Evolutionary conservation across 2,113 vertebrate species (phyloP), one percentile per base, ranked within the genome.

Genomic region (Cavia aperea): DNA sequence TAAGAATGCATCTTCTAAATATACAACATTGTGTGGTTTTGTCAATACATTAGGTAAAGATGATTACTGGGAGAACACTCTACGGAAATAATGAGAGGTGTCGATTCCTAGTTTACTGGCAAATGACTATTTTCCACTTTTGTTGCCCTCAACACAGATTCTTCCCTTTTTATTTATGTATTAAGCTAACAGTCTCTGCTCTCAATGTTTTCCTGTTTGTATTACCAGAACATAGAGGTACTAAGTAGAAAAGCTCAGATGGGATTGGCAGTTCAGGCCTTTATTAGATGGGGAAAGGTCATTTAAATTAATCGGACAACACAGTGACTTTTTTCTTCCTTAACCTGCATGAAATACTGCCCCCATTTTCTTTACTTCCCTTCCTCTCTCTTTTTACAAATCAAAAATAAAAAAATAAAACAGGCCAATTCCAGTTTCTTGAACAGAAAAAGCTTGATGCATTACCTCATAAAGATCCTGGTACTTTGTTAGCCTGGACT

Each of bases 1-100:
- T 94, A 95, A 94, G 77, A 91, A 75, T 87, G 84, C 85, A 96
- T 95, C 86, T 94, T 87, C 60, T 92, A 93, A 94, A 88, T 88
- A 78, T 93, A 36, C 83, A 89, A 51, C 90, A 70, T 49, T 90
- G 31, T 93, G 70, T 89, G 88, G 39, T 93, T 88, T 87, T 89
- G 36, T 91, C 26, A 72, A 29, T 86, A 66, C 79, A 39, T 94
- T 62, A 78, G 66, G 88, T 86, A 86, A 58, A 11, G 83, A 33
- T 83, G 75, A 72, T 86, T 63, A 81, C 46, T 70, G 60, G 26
- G 75, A 81, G 31, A 91, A 72, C 66, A 43, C 23, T 88, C 16
- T 85, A 33, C 77, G 94, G 60, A 86, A 88, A 66, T 63, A 54
- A 56, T 49, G 49, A 87, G 58, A 78, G 68, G 46, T 51, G 56